A percentile compares a stretch with the other conserved stretches of the same genome.
These are phyloP conservation scores for Rhinichthys klamathensis DNA, from an alignment of 2,113 vertebrate genomes.

Conservation along the genomic window DNA sequence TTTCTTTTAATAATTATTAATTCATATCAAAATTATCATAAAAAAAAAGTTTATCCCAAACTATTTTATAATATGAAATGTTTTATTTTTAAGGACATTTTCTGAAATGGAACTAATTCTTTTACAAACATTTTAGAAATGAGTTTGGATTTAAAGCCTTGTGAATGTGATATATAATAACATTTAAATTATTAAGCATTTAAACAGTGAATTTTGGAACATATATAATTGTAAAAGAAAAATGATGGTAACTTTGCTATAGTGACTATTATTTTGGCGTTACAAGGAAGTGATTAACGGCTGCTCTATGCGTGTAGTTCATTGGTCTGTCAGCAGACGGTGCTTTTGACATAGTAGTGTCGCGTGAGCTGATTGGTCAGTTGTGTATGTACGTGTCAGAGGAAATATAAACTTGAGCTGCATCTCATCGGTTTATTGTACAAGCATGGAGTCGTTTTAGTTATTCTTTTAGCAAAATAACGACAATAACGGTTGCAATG, in stretches of 20 bases:
- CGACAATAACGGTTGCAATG: conserved; percentile 59
- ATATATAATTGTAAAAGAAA: neutral
- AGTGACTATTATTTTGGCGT: conserved; percentile 54
- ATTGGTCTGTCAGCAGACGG: conserved; percentile 8
- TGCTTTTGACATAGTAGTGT: neutral
- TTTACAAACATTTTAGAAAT: neutral
- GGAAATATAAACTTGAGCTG: conserved; percentile 32
- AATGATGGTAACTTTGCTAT: neutral
- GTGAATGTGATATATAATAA: neutral
- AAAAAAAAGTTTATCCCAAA: neutral
- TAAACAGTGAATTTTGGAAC: too few relatives aligned
- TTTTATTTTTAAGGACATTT: neutral
- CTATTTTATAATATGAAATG: too few relatives aligned
- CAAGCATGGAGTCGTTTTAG: neutral
- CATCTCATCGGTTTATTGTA: neutral
- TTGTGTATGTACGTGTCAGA: conserved; percentile 47
- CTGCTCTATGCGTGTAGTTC: neutral
- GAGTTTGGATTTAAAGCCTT: neutral
- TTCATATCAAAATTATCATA: neutral
- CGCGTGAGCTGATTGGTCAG: conserved; percentile 34
- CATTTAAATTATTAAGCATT: too few relatives aligned
- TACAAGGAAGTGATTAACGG: neutral
- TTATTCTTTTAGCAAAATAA: neutral
- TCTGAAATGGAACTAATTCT: neutral
- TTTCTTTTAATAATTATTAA: neutral